phyloP scores from a whole-genome alignment of 92 coral and sea anemone species.

The Epizoanthus stellaris region DNA sequence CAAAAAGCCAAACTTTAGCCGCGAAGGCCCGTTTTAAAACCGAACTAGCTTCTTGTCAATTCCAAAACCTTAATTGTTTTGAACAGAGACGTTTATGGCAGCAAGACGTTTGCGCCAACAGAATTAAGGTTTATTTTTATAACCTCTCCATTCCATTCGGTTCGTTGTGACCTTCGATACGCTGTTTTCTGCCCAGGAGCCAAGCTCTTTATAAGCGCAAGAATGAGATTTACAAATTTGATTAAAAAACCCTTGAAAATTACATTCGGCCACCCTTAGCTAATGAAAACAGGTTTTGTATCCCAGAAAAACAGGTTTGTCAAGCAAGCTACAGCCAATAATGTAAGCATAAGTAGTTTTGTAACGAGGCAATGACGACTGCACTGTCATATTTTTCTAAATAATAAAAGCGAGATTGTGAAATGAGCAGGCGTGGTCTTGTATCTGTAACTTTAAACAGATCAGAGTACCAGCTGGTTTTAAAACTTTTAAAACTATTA shows the following conservation, averaged over 20 bases:
- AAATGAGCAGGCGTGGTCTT: not conserved
- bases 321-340: conserved; percentile 17
- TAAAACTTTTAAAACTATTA: too few species aligned
- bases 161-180: too few species aligned
- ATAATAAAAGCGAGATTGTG: not conserved
- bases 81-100: too few species aligned
- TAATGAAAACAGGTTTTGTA: conserved; percentile 3
- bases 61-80: too few species aligned
- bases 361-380: conserved; percentile 2
- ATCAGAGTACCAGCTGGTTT: not conserved
- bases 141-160: too few species aligned
- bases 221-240: not conserved
- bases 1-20: not conserved
- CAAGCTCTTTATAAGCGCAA: not conserved
- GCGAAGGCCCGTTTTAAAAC: not conserved
- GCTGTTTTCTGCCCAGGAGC: too few species aligned
- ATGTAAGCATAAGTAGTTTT: conserved; percentile 5
- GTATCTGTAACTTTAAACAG: not conserved
- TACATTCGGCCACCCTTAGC: not conserved
- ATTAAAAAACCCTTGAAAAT: not conserved
- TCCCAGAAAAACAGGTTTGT: conserved; percentile 13
- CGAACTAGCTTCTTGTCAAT: conserved; percentile 1
- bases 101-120: too few species aligned
- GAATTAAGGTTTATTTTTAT: too few species aligned
- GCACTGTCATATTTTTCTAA: conserved; percentile 6